Base-by-base conservation (phyloP, 1,140 invertebrate species). In the Drosophila ercepeae region DNA sequence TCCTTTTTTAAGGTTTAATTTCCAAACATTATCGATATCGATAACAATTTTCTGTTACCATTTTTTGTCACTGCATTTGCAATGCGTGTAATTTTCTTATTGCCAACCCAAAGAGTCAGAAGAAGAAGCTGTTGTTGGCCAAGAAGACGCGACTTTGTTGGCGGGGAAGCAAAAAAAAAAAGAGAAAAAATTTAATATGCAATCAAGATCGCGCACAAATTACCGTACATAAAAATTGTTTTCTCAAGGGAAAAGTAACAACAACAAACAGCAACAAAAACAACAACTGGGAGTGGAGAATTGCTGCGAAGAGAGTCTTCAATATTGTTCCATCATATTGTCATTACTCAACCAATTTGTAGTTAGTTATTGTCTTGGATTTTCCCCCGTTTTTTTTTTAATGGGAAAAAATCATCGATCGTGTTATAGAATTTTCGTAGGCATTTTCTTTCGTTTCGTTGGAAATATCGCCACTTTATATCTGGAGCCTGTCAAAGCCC, bases 141-240 rank as follows among this genome's bases (percentile, higher is more conserved):
- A 32, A 32, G 39, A 8, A 8, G 16, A 18, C 9, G 13, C 7
- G 13, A 34, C 21, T 55, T 58, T 76, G 45, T 8, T 5, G 23
- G n/a, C n/a, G 21, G 46, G 4, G 13, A 19, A 39, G 36, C 7
- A 42, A 16, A 11, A 1, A 13, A n/a, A n/a, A 25, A 23, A 27
- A 21, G 34, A 46, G 16, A 75, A 68, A 81, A 81, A 89, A 88
- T 86, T 86, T 88, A 86, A 86, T 86, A 86, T 86, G 82, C 82
- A 86, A 86, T 86, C 82, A 86, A 86, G 82, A 86, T 86, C 82
- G 82, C 82, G 82, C 82, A 88, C 82, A 86, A 86, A 86, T 86
- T 86, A 86, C 82, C 78, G 82, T 82, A 88, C 78, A 88, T 74
- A 81, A 84, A 86, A 82, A 86, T 86, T 70, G 69, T 86, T 86